Conservation (phyloP, 2,113 vertebrate species). For the Ceyx cyanopectus region DNA sequence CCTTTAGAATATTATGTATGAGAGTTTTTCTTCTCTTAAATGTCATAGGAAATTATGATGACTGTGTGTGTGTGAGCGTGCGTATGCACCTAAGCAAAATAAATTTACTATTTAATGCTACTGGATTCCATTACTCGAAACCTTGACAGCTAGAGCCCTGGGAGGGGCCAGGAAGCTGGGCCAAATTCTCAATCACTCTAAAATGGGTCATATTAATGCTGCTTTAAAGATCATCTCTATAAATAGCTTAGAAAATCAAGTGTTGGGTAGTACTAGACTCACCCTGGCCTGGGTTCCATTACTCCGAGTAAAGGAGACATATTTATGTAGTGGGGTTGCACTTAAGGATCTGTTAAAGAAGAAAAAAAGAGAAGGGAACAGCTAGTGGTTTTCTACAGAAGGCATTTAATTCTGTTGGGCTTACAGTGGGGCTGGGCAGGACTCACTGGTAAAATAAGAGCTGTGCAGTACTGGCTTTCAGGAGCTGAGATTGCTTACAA, state of each 20-base stretch:
- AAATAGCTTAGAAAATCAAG: slow-evolving; percentile 29
- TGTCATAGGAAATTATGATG: slow-evolving; percentile 67
- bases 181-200: slow-evolving; percentile 42
- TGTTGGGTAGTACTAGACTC: not conserved
- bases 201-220: slow-evolving; percentile 31
- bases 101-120: slow-evolving; percentile 50
- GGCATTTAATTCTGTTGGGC: not conserved
- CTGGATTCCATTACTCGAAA: slow-evolving; percentile 50
- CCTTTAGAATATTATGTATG: slow-evolving; percentile 68
- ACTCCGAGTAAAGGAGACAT: slow-evolving; percentile 2
- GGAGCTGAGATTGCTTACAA: not conserved
- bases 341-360: slow-evolving; percentile 15
- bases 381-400: not conserved
- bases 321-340: slow-evolving; percentile 1
- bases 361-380: not conserved
- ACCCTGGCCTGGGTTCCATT: slow-evolving; percentile 13
- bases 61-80: not conserved
- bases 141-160: slow-evolving; percentile 12
- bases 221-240: slow-evolving; percentile 53
- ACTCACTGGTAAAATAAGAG: slow-evolving; percentile 11
- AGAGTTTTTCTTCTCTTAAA: slow-evolving; percentile 60
- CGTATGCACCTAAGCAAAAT: slow-evolving; percentile 3
- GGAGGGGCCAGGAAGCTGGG: slow-evolving; percentile 4
- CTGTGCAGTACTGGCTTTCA: not conserved
- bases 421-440: not conserved